Percentiles rank a stretch among this genome's conserved stretches.
These are phyloP conservation scores for Telenomus remus DNA, from an alignment of 1,140 invertebrate species.

Conservation along the genomic window DNA sequence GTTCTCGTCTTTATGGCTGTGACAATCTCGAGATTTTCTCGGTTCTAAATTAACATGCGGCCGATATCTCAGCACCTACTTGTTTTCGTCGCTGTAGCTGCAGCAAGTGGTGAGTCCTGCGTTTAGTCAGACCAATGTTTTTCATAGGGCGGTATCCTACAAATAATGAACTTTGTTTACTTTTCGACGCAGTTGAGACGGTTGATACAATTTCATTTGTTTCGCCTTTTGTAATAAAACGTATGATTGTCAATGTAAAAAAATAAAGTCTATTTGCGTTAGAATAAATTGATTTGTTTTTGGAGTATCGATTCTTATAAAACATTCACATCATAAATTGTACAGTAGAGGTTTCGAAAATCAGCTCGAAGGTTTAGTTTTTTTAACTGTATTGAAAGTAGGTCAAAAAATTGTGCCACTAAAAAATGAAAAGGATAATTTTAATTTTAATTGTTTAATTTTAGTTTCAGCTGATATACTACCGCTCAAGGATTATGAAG, in stretches of 20 bases:
- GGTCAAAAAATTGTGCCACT: background rate
- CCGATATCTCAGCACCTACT: slow-evolving; percentile 17
- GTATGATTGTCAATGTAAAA: too few relatives aligned
- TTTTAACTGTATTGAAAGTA: too few relatives aligned
- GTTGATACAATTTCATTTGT: slow-evolving; percentile 1
- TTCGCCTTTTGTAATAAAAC: background rate
- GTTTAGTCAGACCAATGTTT: slow-evolving; percentile 34
- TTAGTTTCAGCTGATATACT: slow-evolving; percentile 59
- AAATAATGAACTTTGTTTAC: slow-evolving; percentile 18
- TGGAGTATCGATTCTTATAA: too few relatives aligned
- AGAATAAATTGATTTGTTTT: too few relatives aligned
- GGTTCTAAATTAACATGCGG: slow-evolving; percentile 45
- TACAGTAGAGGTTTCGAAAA: too few relatives aligned
- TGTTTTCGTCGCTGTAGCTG: slow-evolving; percentile 16
- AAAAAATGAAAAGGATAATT: background rate
- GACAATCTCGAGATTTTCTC: slow-evolving; percentile 25
- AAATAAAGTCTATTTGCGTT: too few relatives aligned
- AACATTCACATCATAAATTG: too few relatives aligned
- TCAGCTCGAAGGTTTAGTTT: too few relatives aligned
- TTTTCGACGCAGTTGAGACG: background rate
- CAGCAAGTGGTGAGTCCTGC: slow-evolving; percentile 42
- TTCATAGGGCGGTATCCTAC: slow-evolving; percentile 34
- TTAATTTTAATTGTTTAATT: background rate
- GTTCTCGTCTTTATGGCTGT: slow-evolving; percentile 37
- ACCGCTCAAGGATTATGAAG: slow-evolving; percentile 79